These are phyloP conservation scores for Drosophila multiciliata DNA, from an alignment of 2,888 invertebrate species.

Conservation along the genomic window DNA sequence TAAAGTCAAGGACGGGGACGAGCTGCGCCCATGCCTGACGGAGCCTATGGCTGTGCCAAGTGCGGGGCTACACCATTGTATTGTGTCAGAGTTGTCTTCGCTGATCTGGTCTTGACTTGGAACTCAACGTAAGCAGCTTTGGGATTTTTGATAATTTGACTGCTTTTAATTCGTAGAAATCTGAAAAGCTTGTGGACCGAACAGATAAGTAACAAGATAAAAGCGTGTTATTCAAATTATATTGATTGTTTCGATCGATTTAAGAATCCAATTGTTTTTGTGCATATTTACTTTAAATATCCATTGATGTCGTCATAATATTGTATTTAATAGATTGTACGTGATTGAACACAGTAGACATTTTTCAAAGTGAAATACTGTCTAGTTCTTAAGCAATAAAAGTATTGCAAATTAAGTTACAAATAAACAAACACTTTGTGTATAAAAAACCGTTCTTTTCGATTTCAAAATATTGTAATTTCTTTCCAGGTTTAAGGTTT, in stretches of 20 bases:
- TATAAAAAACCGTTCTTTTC: not conserved
- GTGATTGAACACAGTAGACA: not conserved
- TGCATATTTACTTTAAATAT: constrained; percentile 2
- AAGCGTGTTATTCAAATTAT: not conserved
- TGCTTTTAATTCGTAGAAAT: constrained; percentile 28
- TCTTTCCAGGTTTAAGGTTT: not conserved
- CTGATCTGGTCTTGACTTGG: constrained; percentile 40
- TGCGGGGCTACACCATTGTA: constrained; percentile 64
- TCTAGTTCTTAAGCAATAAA: not conserved
- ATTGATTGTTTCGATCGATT: constrained; percentile 2
- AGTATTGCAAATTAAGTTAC: not conserved
- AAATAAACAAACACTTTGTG: not conserved
- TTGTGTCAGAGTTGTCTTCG: constrained; percentile 26
- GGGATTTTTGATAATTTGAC: constrained; percentile 32
- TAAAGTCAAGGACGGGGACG: constrained; percentile 74
- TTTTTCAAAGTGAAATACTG: not conserved
- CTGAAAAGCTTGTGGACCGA: constrained; percentile 5
- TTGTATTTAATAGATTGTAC: not conserved
- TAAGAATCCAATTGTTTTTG: not conserved
- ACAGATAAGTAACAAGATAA: constrained; percentile 12
- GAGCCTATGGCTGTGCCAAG: constrained; percentile 68
- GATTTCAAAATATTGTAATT: not conserved
- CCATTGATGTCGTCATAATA: constrained; percentile 17
- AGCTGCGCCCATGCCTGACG: constrained; percentile 57
- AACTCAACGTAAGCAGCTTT: constrained; percentile 27